Base-by-base conservation (phyloP, 2,888 invertebrate genomes). In the Opisthograptis luteolata region DNA sequence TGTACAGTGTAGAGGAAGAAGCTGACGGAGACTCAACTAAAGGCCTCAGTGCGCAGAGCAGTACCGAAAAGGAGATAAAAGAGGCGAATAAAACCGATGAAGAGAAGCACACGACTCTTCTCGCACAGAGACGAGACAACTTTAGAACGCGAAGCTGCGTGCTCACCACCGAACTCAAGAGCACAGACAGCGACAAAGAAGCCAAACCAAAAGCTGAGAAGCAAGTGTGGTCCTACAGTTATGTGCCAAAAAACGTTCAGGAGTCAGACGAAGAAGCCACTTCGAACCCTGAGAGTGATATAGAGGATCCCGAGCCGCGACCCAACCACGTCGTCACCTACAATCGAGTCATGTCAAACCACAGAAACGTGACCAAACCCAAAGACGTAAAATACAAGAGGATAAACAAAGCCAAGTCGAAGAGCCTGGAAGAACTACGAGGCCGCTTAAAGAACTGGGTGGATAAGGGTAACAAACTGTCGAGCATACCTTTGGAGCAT, bases 381-480 rank as follows among this genome's bases (percentile, higher is more conserved):
- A 96, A 96, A 87, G 97, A 97, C 77, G 96, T 97, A 20, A 97
- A 97, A 84, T 97, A 96, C 87, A 96, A 96, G 79, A 92, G 96
- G 72, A 97, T 96, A 79, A 97, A 96, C 78, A 96, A 97, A 79
- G 96, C 96, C 3, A 97, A 97, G 77, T 96, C 96, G 54, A 96
- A 96, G 84, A 96, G 96, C 69, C 87, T 97, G 60, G 97, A 97
- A 69, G 97, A 97, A 71, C 76, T 97, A 47, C 87, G 96, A 2
- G 97, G 96, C 0, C 92, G 96, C 57, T 91, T 96, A 75, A 95
- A 95, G 91, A 96, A 95, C 79, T 96, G 96, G 94, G 96, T 96
- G 22, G 96, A 96, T 45, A 95, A 96, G 58, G 96, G 96, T 6
- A 94, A 92, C 63, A 94, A 94, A 74, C 76, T 94, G 60, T 92